Evolutionary conservation across 1,140 invertebrate genomes (phyloP).

Genomic region (Trichomalopsis sarcophagae): DNA sequence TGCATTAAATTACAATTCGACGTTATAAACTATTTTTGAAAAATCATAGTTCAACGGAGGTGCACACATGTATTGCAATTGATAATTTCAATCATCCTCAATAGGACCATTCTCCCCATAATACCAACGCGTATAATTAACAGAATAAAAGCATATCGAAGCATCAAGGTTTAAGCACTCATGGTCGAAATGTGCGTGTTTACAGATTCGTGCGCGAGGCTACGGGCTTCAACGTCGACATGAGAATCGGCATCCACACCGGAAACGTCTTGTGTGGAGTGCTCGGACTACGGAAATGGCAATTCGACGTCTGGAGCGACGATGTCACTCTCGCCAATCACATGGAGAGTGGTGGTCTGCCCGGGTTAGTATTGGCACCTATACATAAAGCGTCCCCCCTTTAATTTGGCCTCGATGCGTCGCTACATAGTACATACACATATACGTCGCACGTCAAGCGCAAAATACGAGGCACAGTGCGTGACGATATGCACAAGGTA

Average conservation of each 20-base stretch:
- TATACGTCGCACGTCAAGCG: background rate
- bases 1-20: background rate
- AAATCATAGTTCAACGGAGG: too few relatives aligned
- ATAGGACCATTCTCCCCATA: too few relatives aligned
- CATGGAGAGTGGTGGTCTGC: constrained; percentile 96
- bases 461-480: background rate
- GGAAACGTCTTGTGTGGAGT: constrained; percentile 96
- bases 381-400: background rate
- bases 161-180: too few relatives aligned
- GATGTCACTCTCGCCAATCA: constrained; percentile 98
- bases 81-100: background rate
- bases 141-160: too few relatives aligned
- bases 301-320: constrained; percentile 99
- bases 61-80: too few relatives aligned
- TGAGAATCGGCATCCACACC: constrained; percentile 96
- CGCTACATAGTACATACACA: background rate
- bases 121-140: too few relatives aligned
- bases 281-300: constrained; percentile 97
- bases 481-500: background rate
- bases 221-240: constrained; percentile 93
- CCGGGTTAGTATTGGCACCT: constrained; percentile 86
- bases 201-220: constrained; percentile 89
- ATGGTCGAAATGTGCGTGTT: constrained; percentile 35
- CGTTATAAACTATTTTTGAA: background rate
- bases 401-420: background rate